These are phyloP conservation scores for Setophaga coronata DNA, from an alignment of 2,113 vertebrate genomes.

Conservation along the genomic window DNA sequence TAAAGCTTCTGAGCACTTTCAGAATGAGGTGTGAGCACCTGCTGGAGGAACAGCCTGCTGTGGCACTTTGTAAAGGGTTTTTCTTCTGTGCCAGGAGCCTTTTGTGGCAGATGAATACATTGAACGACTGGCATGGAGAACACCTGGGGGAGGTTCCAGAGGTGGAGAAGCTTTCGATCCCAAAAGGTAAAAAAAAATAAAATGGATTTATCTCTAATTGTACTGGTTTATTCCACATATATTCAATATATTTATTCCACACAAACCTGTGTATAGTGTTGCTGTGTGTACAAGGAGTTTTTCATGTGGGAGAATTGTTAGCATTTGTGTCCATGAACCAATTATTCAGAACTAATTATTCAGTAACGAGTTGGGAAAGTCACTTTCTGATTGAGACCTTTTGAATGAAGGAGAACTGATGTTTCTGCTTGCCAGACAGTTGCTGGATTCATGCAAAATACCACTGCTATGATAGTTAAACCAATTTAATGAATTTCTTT, in stretches of 20 bases:
- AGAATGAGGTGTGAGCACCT: conserved; percentile 6
- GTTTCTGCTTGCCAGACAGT: neutral
- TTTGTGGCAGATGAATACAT: conserved; percentile 99
- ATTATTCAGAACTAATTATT: neutral
- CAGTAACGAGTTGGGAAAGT: neutral
- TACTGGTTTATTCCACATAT: neutral
- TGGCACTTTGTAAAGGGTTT: conserved; percentile 28
- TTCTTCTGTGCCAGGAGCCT: conserved; percentile 86
- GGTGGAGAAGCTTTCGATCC: conserved; percentile 97
- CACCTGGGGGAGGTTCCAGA: conserved; percentile 95
- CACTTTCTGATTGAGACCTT: neutral
- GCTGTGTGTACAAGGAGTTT: neutral
- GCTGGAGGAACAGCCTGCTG: neutral
- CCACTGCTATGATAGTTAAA: neutral
- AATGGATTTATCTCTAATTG: neutral
- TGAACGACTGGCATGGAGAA: conserved; percentile 97
- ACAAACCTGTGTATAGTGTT: neutral
- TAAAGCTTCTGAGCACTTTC: neutral
- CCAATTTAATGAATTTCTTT: neutral
- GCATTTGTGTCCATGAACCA: neutral
- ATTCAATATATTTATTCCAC: neutral
- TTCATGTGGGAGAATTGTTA: neutral
- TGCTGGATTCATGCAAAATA: neutral
- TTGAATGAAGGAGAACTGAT: neutral
- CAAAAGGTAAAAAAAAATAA: conserved; percentile 83